Percentiles rank a stretch among this genome's conserved stretches.
These are phyloP conservation scores for Drosophila rellima DNA, from an alignment of 2,888 invertebrate species.

Conservation along the genomic window DNA sequence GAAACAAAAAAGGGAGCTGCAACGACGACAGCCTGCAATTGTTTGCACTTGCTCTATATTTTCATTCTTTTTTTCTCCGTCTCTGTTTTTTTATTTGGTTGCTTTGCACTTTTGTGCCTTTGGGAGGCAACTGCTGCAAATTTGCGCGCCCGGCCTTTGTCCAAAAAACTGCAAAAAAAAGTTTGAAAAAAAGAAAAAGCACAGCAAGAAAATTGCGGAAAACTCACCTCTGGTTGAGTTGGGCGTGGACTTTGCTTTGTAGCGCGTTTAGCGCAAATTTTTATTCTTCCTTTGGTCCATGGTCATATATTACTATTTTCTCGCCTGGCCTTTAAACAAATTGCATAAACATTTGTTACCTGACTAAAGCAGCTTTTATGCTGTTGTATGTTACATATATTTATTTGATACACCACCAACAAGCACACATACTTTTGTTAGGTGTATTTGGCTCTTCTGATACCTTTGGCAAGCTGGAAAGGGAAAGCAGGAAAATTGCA, in stretches of 20 bases:
- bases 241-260: constrained; percentile 30
- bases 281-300: constrained; percentile 27
- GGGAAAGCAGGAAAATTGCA: constrained; percentile 54
- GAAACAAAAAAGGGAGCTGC: constrained; percentile 10
- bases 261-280: constrained; percentile 44
- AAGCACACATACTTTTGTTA: constrained; percentile 8
- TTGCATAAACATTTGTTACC: constrained; percentile 73
- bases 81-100: constrained; percentile 9
- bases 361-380: constrained; percentile 59
- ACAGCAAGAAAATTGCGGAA: constrained; percentile 33
- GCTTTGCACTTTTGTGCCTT: constrained; percentile 39
- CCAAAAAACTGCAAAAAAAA: constrained; percentile 19
- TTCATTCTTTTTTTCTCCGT: constrained; percentile 10
- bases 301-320: constrained; percentile 49
- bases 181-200: constrained; percentile 13
- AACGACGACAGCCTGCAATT: constrained; percentile 54
- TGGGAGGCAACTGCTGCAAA: constrained; percentile 55
- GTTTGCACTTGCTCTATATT: constrained; percentile 62
- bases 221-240: constrained; percentile 19
- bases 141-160: constrained; percentile 57
- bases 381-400: constrained; percentile 36
- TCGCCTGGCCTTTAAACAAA: constrained; percentile 62
- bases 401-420: constrained; percentile 24
- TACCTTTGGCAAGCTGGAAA: constrained; percentile 1
- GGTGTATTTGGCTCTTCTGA: constrained; percentile 11